Base-by-base conservation (phyloP, 2,797 vertebrate species). In the Chromis chromis region DNA sequence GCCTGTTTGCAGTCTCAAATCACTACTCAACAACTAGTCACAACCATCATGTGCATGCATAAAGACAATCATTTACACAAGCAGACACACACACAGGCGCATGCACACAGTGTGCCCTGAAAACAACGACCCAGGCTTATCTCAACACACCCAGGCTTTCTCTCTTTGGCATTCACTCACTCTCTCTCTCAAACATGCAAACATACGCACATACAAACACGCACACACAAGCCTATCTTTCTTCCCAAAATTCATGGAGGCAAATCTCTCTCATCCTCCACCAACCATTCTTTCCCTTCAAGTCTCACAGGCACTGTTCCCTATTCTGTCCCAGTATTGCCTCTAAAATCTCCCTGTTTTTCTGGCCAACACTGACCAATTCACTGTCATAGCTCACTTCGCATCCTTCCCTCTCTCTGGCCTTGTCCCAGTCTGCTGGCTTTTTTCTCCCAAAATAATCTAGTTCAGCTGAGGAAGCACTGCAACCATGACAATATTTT, bases 141-240 rank as follows among this genome's bases (percentile, higher is more conserved):
- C 94, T 93, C 90, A 89, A 79, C 84, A 89, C 76, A 90, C 74
- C 78, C 94, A 93, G 93, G 78, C 90, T 76, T 81, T 86, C 90
- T 88, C 28, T 77, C 71, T 84, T 83, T 94, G 93, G 93, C 90
- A 89, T 88, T 81, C 77, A 74, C 60, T 82, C 71, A 11, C 65
- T 70, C 59, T 73, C 50, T 77, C 59, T 48, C 69, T 49, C 55
- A 21, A 9, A 53, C 46, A 48, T 11, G 9, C 66, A 68, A 36
- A 22, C 57, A 57, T 50, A 68, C 71, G 63, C 63, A 68, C 61
- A 64, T 42, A 70, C 82, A 74, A 46, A 83, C 68, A 66, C 24
- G 21, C 22, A 40, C 68, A 78, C 72, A 85, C 70, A 86, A 70
- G 54, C 70, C 75, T 76, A 82, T 87, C 76, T 88, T 89, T 91